Percentiles rank a stretch among this genome's conserved stretches.
phyloP scores from a whole-genome alignment of 2,113 vertebrate genomes.

The Canis aureus region DNA sequence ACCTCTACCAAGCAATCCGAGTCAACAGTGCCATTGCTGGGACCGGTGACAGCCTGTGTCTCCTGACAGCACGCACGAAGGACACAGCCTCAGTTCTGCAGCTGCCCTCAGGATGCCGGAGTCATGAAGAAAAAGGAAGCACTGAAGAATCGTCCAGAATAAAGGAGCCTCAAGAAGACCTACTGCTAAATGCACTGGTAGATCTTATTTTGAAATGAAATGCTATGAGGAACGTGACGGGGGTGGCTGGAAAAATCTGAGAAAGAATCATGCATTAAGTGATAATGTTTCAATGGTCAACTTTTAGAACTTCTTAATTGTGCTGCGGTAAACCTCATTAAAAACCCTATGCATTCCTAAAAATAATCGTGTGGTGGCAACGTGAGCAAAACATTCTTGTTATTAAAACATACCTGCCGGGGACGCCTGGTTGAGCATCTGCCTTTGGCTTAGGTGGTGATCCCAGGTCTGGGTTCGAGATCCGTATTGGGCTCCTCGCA shows the following conservation, averaged over 20 bases:
- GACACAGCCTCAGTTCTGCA: rapidly evolving
- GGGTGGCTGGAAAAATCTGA: not conserved
- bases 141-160: rapidly evolving
- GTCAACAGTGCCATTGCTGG: rapidly evolving
- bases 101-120: not conserved
- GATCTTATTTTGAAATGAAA: not conserved
- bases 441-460: too few species aligned
- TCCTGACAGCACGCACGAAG: not conserved
- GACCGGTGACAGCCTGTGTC: rapidly evolving
- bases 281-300: not conserved
- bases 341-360: not conserved
- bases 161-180: not conserved
- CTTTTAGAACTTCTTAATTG: not conserved
- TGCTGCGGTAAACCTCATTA: not conserved
- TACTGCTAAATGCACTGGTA: rapidly evolving
- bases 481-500: too few species aligned
- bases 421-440: too few species aligned
- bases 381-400: not conserved
- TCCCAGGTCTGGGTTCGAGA: too few species aligned
- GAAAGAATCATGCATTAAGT: rapidly evolving
- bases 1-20: rapidly evolving
- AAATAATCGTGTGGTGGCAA: not conserved
- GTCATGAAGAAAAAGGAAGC: not conserved
- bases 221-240: not conserved
- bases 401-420: not conserved